phyloP scores from a whole-genome alignment of 2,888 invertebrate species.

The Isotomurus palustris region DNA sequence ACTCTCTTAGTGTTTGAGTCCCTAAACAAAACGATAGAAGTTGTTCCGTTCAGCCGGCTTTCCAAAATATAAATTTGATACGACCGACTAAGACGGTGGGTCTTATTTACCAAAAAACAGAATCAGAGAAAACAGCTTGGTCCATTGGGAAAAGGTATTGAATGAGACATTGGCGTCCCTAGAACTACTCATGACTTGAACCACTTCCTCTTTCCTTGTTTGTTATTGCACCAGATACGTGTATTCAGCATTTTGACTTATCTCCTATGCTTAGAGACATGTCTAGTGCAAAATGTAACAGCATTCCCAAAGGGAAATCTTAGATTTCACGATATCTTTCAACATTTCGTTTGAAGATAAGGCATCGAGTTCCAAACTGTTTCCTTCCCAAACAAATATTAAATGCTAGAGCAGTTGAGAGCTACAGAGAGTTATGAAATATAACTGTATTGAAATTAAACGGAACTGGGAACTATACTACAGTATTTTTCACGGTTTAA shows the following conservation, averaged over 20 bases:
- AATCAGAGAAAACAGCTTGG: slow-evolving; percentile 14
- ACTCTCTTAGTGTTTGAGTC: slow-evolving; percentile 5
- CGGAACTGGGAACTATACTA: too few relatives aligned
- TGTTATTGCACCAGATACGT: too few relatives aligned
- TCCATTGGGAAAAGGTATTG: slow-evolving; percentile 5
- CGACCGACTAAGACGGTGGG: slow-evolving; percentile 5
- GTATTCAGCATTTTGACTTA: too few relatives aligned
- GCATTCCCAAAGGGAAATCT: not conserved
- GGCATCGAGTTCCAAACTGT: not conserved
- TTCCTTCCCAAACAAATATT: not conserved
- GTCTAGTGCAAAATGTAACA: too few relatives aligned
- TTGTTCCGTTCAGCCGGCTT: slow-evolving; percentile 3
- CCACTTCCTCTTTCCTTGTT: too few relatives aligned
- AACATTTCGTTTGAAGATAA: not conserved
- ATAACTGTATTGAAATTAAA: not conserved
- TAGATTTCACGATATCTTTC: slow-evolving; percentile 1
- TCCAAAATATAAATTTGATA: slow-evolving; percentile 13
- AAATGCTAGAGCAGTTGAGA: not conserved
- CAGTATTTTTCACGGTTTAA: too few relatives aligned
- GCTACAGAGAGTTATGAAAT: not conserved
- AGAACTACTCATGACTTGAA: too few relatives aligned
- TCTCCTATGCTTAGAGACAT: too few relatives aligned
- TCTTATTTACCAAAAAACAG: slow-evolving; percentile 15
- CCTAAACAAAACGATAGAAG: slow-evolving; percentile 9
- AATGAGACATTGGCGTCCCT: slow-evolving; percentile 1